Conservation (phyloP, 2,888 invertebrate species). For the Polymixis flavicincta region DNA sequence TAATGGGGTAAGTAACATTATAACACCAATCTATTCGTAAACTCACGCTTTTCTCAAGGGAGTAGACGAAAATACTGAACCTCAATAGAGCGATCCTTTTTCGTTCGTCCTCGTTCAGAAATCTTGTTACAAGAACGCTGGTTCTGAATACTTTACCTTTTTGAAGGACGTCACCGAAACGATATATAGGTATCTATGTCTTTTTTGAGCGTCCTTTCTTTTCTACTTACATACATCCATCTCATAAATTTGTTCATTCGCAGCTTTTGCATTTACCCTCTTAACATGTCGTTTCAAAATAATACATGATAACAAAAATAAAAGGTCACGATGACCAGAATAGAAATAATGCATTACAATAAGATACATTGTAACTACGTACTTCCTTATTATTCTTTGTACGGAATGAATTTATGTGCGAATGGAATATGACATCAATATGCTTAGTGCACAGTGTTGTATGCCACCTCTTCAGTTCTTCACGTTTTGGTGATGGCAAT, state of each 20-base stretch:
- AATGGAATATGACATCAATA: no score
- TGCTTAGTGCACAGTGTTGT: not conserved
- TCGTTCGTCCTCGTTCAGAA: not conserved
- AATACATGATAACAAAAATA: not conserved
- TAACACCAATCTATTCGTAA: not conserved
- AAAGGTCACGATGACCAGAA: not conserved
- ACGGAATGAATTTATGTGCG: not conserved
- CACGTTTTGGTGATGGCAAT: not conserved
- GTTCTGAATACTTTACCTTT: not conserved
- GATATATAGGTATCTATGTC: not conserved
- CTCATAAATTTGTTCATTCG: not conserved
- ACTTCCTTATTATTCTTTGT: not conserved
- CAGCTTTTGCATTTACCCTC: not conserved
- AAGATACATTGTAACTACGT: not conserved
- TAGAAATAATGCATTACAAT: not conserved
- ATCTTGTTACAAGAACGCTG: not conserved
- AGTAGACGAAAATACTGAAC: not conserved
- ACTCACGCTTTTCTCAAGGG: not conserved
- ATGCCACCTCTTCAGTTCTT: not conserved
- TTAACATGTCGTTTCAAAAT: not conserved
- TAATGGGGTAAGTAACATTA: conserved; percentile 53
- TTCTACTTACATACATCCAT: not conserved
- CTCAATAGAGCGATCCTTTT: not conserved
- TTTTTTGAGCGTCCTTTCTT: not conserved
- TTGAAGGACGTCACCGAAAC: not conserved